phyloP scores from a whole-genome alignment of 2,888 invertebrate genomes.

The Cylindroiulus punctatus region DNA sequence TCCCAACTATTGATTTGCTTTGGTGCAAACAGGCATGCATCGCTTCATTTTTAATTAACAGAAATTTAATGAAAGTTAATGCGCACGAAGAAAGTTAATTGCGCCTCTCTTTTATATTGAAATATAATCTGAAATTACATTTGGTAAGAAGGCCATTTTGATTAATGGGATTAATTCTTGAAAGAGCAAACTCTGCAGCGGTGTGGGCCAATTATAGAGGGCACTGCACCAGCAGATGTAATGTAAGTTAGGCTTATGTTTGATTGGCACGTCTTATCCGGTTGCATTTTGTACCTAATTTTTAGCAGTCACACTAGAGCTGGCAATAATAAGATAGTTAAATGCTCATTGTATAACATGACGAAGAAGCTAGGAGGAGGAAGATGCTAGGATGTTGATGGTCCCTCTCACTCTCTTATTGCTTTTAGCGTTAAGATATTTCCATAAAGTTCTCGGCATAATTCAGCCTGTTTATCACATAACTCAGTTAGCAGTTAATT shows the following conservation, averaged over 20 bases:
- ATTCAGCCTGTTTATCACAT: slow-evolving; percentile 49
- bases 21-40: slow-evolving; percentile 6
- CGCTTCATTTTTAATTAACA: slow-evolving; percentile 36
- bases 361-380: background rate
- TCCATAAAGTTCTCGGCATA: slow-evolving; percentile 47
- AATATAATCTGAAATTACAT: slow-evolving; percentile 38
- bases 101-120: slow-evolving; percentile 31
- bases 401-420: slow-evolving; percentile 40
- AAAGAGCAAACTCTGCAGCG: background rate
- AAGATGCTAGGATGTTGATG: slow-evolving; percentile 15
- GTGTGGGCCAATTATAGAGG: background rate
- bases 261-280: slow-evolving; percentile 14
- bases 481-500: slow-evolving; percentile 53
- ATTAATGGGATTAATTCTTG: slow-evolving; percentile 19
- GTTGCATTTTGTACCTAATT: slow-evolving; percentile 47
- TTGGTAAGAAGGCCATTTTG: slow-evolving; percentile 28
- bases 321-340: slow-evolving; percentile 49
- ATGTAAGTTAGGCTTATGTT: background rate
- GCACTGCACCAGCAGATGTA: background rate
- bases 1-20: slow-evolving; percentile 10
- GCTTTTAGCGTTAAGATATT: slow-evolving; percentile 48
- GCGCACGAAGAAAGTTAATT: slow-evolving; percentile 30
- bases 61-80: slow-evolving; percentile 35
- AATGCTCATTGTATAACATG: slow-evolving; percentile 48
- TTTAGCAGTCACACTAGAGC: slow-evolving; percentile 33